These are phyloP conservation scores for Paedocypris micromegethes DNA, from an alignment of 2,797 vertebrate species.

Conservation along the genomic window DNA sequence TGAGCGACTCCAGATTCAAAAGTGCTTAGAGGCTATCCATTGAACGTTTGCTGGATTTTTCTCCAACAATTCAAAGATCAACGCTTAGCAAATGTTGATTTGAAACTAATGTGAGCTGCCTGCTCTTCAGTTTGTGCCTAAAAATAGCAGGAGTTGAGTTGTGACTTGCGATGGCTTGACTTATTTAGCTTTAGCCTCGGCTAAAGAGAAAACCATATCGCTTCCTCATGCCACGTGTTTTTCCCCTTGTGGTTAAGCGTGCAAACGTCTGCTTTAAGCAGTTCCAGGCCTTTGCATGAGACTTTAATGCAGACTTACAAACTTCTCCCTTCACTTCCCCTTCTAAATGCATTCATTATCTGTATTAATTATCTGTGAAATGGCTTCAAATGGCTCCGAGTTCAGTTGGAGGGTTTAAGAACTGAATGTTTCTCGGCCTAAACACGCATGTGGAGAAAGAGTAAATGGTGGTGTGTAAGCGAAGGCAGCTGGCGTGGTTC, in stretches of 20 bases:
- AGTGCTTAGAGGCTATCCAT: too few relatives aligned
- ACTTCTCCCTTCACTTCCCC: slow-evolving; percentile 40
- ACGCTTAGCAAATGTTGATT: too few relatives aligned
- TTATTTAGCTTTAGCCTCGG: slow-evolving; percentile 36
- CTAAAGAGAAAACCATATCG: slow-evolving; percentile 52
- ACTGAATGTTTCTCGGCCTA: slow-evolving; percentile 28
- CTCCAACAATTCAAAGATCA: too few relatives aligned
- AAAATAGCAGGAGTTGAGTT: slow-evolving; percentile 12
- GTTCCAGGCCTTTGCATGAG: slow-evolving; percentile 36
- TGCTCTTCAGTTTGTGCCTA: background rate
- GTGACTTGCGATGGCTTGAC: slow-evolving; percentile 23
- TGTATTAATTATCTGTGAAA: slow-evolving; percentile 74
- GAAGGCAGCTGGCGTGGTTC: slow-evolving; percentile 45
- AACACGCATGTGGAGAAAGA: slow-evolving; percentile 30
- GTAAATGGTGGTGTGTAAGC: slow-evolving; percentile 27
- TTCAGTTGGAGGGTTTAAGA: slow-evolving; percentile 33
- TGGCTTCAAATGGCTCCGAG: slow-evolving; percentile 46
- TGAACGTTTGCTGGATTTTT: too few relatives aligned
- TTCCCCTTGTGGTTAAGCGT: slow-evolving; percentile 58
- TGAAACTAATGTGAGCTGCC: too few relatives aligned
- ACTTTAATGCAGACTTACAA: slow-evolving; percentile 40
- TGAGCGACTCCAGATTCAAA: background rate
- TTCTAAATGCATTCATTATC: slow-evolving; percentile 63
- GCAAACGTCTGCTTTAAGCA: slow-evolving; percentile 31
- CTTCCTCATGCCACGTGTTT: slow-evolving; percentile 58